phyloP scores from a whole-genome alignment of 2,113 vertebrate species.

The Daubentonia madagascariensis region DNA sequence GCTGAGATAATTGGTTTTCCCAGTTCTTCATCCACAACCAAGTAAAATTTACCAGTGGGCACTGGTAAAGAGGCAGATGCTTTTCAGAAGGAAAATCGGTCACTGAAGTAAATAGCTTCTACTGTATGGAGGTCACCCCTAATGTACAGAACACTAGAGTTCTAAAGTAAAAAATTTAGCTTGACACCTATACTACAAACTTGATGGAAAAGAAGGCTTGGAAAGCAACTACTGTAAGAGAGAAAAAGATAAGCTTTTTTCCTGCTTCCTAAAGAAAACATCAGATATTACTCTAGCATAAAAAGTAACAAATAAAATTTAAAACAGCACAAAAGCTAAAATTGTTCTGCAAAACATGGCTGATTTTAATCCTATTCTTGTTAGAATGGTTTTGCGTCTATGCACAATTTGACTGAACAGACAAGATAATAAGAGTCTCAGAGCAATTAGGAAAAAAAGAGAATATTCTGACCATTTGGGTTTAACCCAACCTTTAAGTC shows the following conservation, averaged over 20 bases:
- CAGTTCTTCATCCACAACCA: not conserved
- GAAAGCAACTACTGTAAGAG: not conserved
- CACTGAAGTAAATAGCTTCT: slow-evolving; percentile 20
- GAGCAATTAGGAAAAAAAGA: not conserved
- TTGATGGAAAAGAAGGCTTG: not conserved
- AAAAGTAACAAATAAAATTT: slow-evolving; percentile 14
- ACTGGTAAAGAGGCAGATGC: not conserved
- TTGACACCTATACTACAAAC: not conserved
- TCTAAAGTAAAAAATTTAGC: slow-evolving; percentile 26
- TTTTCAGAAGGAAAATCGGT: not conserved
- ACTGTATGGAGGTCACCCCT: not conserved
- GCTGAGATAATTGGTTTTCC: not conserved
- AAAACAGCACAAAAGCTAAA: not conserved
- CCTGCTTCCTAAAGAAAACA: slow-evolving; percentile 12
- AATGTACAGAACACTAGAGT: not conserved
- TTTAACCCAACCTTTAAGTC: not conserved
- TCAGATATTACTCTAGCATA: not conserved
- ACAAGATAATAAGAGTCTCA: not conserved
- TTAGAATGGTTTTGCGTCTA: not conserved
- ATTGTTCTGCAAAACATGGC: not conserved
- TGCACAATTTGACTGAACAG: not conserved
- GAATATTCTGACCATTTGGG: not conserved
- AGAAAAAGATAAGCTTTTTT: not conserved
- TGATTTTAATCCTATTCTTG: not conserved
- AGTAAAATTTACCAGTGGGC: not conserved